Conservation (phyloP, 64 coral and sea anemone species). For the Porites australiensis region DNA sequence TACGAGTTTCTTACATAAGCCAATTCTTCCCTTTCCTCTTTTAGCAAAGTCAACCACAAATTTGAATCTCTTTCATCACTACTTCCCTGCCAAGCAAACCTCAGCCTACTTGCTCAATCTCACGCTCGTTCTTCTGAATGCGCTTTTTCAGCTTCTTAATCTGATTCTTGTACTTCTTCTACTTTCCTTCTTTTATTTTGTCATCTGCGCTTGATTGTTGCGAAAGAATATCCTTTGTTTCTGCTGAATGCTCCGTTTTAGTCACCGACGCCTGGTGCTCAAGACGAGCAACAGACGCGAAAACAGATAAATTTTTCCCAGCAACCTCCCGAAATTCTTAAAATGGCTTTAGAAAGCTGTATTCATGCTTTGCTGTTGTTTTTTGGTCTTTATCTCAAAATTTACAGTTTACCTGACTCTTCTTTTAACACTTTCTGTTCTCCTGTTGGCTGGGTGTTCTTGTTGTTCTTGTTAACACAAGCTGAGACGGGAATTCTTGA, state of each 20-base stretch:
- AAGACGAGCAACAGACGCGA: background rate
- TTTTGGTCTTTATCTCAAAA: too few relatives aligned
- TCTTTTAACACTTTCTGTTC: background rate
- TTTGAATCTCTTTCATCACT: background rate
- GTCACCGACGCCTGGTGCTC: background rate
- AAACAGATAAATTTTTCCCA: too few relatives aligned
- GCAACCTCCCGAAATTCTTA: too few relatives aligned
- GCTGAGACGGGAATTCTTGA: background rate
- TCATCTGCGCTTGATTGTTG: too few relatives aligned
- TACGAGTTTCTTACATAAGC: too few relatives aligned
- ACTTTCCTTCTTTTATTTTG: too few relatives aligned
- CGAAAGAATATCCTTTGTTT: too few relatives aligned
- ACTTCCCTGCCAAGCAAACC: background rate
- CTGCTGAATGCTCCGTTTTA: background rate
- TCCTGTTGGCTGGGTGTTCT: too few relatives aligned
- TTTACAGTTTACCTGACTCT: background rate
- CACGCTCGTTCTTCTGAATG: background rate
- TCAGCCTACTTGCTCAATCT: background rate
- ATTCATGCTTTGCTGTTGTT: too few relatives aligned
- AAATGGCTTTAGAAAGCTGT: too few relatives aligned
- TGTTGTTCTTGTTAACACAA: background rate
- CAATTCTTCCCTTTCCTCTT: too few relatives aligned
- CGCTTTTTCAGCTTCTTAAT: background rate
- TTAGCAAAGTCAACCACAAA: background rate
- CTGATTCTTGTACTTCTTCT: too few relatives aligned